Evolutionary conservation across 1,140 invertebrate genomes (phyloP), one percentile per base, ranked within the genome.

Genomic region (Hesperophylax magnus): DNA sequence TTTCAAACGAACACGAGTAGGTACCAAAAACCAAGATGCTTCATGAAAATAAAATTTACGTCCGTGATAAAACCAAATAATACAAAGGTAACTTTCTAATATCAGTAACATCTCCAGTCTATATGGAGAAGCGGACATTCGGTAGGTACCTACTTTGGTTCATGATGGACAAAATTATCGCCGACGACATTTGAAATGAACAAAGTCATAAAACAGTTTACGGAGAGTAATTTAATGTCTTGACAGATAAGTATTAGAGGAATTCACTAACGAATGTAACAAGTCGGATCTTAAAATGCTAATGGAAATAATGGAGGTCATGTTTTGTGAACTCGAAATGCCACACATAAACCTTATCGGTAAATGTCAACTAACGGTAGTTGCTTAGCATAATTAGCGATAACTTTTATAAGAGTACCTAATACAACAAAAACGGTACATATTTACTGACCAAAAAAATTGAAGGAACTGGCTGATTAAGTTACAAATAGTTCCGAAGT

Each of bases 11-110:
- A 67, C 27, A 34, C 22, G 22, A 11, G n/a, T 34, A 27, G 24
- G 31, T 67, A 67, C 22, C 22, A 11, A 3, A 11, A 8, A 39
- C 27, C 31, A 17, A 22, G 63, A 34, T 27, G 27, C 22, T 34
- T 67, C 63, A 67, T 67, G 63, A 67, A 67, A 67, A 67, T 31
- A 31, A 31, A 67, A 67, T 67, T 67, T 67, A 67, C 63, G 63
- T 27, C 24, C 31, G 14, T 67, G 63, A 67, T 67, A 67, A 67
- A 67, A 67, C 27, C 22, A 47, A 47, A 47, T 47, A 34, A 67
- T 31, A 67, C 63, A 67, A 67, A n/a, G n/a, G 1, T 34, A 34
- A 67, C 63, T 67, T 67, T 67, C 63, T 67, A 67, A 67, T 67
- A 67, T 67, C 4, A 67, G 6, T 27, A 27, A 39, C 34, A 47